These are phyloP conservation scores for Oligia latruncula DNA, from an alignment of 2,888 invertebrate genomes.

Conservation along the genomic window DNA sequence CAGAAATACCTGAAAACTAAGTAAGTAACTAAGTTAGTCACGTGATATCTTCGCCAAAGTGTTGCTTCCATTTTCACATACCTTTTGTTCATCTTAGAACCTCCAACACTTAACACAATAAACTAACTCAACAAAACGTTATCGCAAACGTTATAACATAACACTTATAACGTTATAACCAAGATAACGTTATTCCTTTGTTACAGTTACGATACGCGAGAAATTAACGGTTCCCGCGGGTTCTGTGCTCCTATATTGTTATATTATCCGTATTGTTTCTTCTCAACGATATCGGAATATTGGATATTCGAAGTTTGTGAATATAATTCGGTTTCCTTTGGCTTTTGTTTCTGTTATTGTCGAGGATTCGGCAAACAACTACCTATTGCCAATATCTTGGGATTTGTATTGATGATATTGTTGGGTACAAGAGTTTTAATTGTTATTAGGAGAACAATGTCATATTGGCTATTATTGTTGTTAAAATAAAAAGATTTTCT, in stretches of 20 bases:
- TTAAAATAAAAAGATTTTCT: no score
- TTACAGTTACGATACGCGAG: slow-evolving; percentile 30
- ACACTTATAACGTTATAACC: slow-evolving; percentile 35
- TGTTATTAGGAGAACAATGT: slow-evolving; percentile 12
- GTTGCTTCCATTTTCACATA: neutral
- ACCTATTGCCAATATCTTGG: slow-evolving; percentile 12
- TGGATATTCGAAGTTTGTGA: slow-evolving; percentile 42
- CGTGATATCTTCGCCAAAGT: neutral
- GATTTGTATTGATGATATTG: neutral
- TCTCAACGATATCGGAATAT: slow-evolving; percentile 42
- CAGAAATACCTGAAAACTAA: neutral
- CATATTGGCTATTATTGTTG: neutral
- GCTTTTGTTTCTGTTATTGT: slow-evolving; percentile 35
- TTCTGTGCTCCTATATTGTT: slow-evolving; percentile 18
- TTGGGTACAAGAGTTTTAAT: slow-evolving; percentile 10
- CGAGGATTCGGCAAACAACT: slow-evolving; percentile 16
- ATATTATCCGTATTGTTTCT: slow-evolving; percentile 43
- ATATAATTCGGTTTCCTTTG: slow-evolving; percentile 36
- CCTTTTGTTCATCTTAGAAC: slow-evolving; percentile 10
- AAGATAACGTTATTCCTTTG: slow-evolving; percentile 49
- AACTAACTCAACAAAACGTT: slow-evolving; percentile 26
- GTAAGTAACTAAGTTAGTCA: no score
- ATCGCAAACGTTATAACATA: slow-evolving; percentile 40
- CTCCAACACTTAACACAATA: slow-evolving; percentile 15
- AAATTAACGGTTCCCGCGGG: slow-evolving; percentile 54